Percentiles rank a stretch among this genome's conserved stretches.
Evolutionary conservation across 2,888 invertebrate species (phyloP).

Genomic region (Pollenia amentaria): DNA sequence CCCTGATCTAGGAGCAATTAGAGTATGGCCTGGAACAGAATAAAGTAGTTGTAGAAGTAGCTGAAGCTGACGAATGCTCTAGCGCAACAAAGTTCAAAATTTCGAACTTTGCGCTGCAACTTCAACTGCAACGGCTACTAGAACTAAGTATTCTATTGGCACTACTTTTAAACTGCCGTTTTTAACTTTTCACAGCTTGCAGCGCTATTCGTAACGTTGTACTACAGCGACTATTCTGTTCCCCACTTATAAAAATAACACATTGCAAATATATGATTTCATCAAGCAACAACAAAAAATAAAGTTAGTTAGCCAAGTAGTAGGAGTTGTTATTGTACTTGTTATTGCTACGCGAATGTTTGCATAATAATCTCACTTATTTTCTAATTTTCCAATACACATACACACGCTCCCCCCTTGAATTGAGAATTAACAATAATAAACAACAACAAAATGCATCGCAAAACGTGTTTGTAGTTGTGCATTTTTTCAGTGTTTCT

Average conservation of each 20-base stretch:
- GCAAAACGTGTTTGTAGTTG: slow-evolving; percentile 5
- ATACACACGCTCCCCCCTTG: background rate
- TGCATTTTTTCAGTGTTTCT: background rate
- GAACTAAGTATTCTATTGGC: no score
- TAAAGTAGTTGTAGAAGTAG: no score
- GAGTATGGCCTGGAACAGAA: no score
- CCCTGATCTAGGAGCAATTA: background rate
- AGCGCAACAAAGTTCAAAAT: no score
- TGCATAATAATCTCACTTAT: background rate
- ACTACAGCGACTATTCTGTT: no score
- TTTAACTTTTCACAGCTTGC: no score
- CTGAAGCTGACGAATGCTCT: no score
- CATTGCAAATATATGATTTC: background rate
- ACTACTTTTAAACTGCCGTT: no score
- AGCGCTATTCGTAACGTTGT: no score
- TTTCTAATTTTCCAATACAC: background rate
- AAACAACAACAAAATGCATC: slow-evolving; percentile 18
- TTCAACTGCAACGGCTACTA: no score
- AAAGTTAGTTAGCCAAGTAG: background rate
- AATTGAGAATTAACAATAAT: slow-evolving; percentile 12
- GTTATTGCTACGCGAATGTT: slow-evolving; percentile 5
- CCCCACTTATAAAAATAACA: background rate
- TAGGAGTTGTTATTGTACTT: background rate
- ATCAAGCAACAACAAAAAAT: background rate
- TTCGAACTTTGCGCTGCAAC: no score